phyloP scores from a whole-genome alignment of 2,797 vertebrate genomes.

The Gephyroberyx darwinii region DNA sequence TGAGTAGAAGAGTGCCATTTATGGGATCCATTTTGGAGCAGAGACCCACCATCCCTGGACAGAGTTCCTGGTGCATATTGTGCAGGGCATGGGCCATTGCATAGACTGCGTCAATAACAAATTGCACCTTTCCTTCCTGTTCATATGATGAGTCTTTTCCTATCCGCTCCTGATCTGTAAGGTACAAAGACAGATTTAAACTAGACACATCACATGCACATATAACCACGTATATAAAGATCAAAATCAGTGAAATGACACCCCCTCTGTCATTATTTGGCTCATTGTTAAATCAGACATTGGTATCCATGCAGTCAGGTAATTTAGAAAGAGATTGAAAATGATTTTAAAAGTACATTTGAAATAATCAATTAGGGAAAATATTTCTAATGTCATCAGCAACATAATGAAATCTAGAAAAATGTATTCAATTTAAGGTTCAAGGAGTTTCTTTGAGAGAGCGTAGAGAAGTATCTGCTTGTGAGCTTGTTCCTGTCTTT shows the following conservation, averaged over 20 bases:
- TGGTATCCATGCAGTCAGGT: constrained; percentile 28
- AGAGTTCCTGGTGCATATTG: constrained; percentile 94
- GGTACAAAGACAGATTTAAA: constrained; percentile 25
- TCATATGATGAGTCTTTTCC: constrained; percentile 94
- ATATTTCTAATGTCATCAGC: constrained; percentile 13
- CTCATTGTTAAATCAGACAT: constrained; percentile 33
- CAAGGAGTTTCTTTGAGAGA: constrained; percentile 29
- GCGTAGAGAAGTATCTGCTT: constrained; percentile 42
- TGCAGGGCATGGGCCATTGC: constrained; percentile 96
- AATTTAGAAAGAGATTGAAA: constrained; percentile 23
- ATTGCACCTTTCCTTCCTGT: constrained; percentile 98
- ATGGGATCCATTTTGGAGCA: constrained; percentile 93
- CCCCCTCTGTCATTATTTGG: constrained; percentile 6
- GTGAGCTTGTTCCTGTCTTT: constrained; percentile 24
- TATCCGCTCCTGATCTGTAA: constrained; percentile 93
- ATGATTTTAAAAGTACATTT: constrained; percentile 31
- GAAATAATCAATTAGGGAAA: constrained; percentile 34
- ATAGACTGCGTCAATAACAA: constrained; percentile 96
- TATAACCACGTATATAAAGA: too few species aligned
- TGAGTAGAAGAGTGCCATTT: constrained; percentile 92
- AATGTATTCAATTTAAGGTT: constrained; percentile 31
- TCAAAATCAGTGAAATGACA: not conserved
- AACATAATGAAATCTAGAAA: constrained; percentile 33
- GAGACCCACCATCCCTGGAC: constrained; percentile 91
- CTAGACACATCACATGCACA: not conserved